These are phyloP conservation scores for Heliocidaris erythrogramma DNA, from an alignment of 35 echinoderm and acorn worm genomes.

Conservation along the genomic window DNA sequence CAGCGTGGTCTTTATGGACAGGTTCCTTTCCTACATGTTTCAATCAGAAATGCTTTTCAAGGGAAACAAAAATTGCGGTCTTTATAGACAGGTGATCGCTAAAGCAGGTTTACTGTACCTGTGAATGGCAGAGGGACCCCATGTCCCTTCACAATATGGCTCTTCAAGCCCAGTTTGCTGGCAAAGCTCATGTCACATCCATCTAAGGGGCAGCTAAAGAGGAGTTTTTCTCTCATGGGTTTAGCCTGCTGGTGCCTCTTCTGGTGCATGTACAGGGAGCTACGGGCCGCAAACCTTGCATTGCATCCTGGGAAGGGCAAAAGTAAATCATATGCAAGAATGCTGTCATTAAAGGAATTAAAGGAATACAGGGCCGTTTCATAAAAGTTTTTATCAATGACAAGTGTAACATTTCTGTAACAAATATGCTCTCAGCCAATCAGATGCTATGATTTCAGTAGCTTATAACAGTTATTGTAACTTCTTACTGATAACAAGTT, in stretches of 20 bases:
- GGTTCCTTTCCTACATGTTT: too few relatives aligned
- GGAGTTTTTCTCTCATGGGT: constrained; percentile 63
- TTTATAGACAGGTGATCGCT: too few relatives aligned
- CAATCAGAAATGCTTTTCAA: too few relatives aligned
- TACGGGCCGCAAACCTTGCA: constrained; percentile 87
- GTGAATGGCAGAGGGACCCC: constrained; percentile 68
- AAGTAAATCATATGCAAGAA: neutral
- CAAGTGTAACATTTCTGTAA: too few relatives aligned
- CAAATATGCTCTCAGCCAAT: too few relatives aligned
- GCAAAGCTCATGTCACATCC: constrained; percentile 80
- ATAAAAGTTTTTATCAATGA: too few relatives aligned
- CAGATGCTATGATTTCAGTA: too few relatives aligned
- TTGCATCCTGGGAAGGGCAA: constrained; percentile 67
- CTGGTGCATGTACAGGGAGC: constrained; percentile 89
- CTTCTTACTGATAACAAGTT: too few relatives aligned
- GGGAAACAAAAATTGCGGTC: too few relatives aligned
- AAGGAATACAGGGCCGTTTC: neutral
- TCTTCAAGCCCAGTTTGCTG: constrained; percentile 86
- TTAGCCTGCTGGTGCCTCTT: constrained; percentile 84
- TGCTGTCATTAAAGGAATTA: neutral
- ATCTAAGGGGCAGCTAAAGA: constrained; percentile 86
- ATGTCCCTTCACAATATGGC: constrained; percentile 90
- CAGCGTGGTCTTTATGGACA: too few relatives aligned
- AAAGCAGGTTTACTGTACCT: neutral
- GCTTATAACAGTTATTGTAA: too few relatives aligned